These are phyloP conservation scores for Phyllotreta cruciferae DNA, from an alignment of 2,888 invertebrate species.

Conservation along the genomic window DNA sequence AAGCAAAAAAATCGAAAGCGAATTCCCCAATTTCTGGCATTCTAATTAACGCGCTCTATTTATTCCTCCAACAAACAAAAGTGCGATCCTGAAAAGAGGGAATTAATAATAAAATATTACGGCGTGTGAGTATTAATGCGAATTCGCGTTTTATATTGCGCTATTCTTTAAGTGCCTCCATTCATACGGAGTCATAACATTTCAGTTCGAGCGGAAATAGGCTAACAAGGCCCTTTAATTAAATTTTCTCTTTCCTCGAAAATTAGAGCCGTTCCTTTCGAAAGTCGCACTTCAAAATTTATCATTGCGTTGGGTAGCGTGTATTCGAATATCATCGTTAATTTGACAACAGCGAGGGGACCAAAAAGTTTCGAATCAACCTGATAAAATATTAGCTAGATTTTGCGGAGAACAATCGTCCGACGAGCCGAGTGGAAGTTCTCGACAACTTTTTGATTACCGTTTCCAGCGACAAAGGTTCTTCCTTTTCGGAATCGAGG, in stretches of 20 bases:
- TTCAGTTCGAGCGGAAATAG: conserved; percentile 6
- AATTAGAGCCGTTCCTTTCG: conserved; percentile 8
- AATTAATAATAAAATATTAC: too few relatives aligned
- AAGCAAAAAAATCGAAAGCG: too few relatives aligned
- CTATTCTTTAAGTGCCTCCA: too few relatives aligned
- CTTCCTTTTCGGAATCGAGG: conserved; percentile 12
- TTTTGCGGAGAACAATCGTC: conserved; percentile 27
- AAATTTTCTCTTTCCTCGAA: conserved; percentile 6
- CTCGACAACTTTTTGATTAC: conserved; percentile 26
- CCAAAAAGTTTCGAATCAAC: conserved; percentile 16
- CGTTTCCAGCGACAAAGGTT: conserved; percentile 24
- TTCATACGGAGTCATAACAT: conserved; percentile 5
- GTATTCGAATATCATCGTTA: conserved; percentile 13
- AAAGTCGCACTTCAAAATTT: conserved; percentile 15
- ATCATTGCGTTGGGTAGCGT: conserved; percentile 3
- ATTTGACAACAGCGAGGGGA: conserved; percentile 6
- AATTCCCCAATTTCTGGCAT: too few relatives aligned
- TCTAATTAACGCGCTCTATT: too few relatives aligned
- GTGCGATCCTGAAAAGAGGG: too few relatives aligned
- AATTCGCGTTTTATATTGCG: too few relatives aligned
- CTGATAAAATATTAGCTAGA: conserved; percentile 26
- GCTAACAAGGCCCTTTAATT: conserved; percentile 17
- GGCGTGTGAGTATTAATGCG: too few relatives aligned
- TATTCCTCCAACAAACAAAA: too few relatives aligned
- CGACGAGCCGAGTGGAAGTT: conserved; percentile 25